phyloP scores from a whole-genome alignment of 2,888 invertebrate species.

The Heliconius aoede region DNA sequence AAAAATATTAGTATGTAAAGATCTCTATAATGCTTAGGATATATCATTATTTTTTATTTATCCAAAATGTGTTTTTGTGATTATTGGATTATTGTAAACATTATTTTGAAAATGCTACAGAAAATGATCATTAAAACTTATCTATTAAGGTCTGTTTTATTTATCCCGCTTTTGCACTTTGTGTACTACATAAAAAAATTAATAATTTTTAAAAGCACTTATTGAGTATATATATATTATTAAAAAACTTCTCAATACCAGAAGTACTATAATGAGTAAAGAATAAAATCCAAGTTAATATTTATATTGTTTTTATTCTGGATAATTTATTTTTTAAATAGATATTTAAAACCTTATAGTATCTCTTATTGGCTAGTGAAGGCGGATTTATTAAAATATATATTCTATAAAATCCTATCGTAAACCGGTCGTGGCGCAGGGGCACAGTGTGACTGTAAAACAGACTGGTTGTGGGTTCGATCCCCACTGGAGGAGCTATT shows the following conservation, averaged over 20 bases:
- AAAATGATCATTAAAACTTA: conserved; percentile 82
- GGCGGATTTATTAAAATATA: too few relatives aligned
- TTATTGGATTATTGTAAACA: conserved; percentile 75
- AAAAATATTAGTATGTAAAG: conserved; percentile 67
- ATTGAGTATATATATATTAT: background rate
- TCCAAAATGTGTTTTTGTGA: conserved; percentile 68
- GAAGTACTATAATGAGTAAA: background rate
- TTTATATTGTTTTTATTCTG: too few relatives aligned
- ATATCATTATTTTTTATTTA: conserved; percentile 64
- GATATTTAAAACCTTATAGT: background rate
- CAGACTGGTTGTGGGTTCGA: too few relatives aligned
- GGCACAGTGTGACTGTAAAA: too few relatives aligned
- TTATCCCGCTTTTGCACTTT: conserved; percentile 26
- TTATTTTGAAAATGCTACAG: conserved; percentile 78
- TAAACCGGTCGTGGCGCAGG: too few relatives aligned
- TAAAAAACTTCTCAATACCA: background rate
- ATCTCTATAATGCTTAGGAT: conserved; percentile 66
- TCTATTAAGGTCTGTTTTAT: conserved; percentile 65
- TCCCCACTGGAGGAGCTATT: too few relatives aligned
- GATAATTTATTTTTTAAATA: background rate
- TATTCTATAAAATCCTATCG: too few relatives aligned
- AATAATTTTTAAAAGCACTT: too few relatives aligned
- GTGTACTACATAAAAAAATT: too few relatives aligned
- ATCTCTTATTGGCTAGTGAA: background rate
- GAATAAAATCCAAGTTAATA: background rate